Evolutionary conservation across 2,113 vertebrate species (phyloP).

Genomic region (Lipophrys pholis): DNA sequence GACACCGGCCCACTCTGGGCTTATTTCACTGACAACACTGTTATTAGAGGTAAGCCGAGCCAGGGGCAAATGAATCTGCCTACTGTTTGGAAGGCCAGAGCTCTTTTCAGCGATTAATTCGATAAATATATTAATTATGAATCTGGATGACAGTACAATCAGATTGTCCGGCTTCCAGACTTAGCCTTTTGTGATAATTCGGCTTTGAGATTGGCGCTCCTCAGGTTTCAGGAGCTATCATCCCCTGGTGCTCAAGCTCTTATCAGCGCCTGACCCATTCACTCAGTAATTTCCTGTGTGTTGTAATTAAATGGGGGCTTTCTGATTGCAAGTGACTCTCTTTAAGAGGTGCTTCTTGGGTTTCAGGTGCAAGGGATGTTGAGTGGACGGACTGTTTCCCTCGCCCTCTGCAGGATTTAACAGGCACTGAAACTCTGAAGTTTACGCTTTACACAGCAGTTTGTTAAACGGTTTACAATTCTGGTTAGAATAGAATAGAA

Average conservation of each 20-base stretch:
- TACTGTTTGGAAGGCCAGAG: slow-evolving; percentile 87
- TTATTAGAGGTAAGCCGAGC: slow-evolving; percentile 93
- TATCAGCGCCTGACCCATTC: slow-evolving; percentile 90
- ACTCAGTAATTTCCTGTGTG: slow-evolving; percentile 96
- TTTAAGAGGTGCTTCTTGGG: slow-evolving; percentile 70
- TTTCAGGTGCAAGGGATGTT: slow-evolving; percentile 63
- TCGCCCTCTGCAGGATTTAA: slow-evolving; percentile 58
- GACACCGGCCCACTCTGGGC: slow-evolving; percentile 82
- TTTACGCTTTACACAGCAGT: background rate
- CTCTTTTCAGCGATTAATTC: slow-evolving; percentile 94
- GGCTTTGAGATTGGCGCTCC: slow-evolving; percentile 87
- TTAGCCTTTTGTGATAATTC: slow-evolving; percentile 91
- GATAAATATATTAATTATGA: slow-evolving; percentile 99
- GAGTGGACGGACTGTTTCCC: slow-evolving; percentile 31
- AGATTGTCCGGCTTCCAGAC: slow-evolving; percentile 94
- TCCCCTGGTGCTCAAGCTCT: slow-evolving; percentile 87
- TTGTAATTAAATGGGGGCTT: slow-evolving; percentile 97
- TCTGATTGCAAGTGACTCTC: slow-evolving; percentile 93
- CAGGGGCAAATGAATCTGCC: slow-evolving; percentile 89
- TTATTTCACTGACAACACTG: slow-evolving; percentile 93
- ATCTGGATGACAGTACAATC: slow-evolving; percentile 95
- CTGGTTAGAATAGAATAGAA: too few relatives aligned
- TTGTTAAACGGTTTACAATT: too few relatives aligned
- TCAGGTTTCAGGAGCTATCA: slow-evolving; percentile 92
- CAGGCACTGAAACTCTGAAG: background rate